Evolutionary conservation across 1,140 invertebrate genomes (phyloP), one percentile per base, ranked within the genome.

Genomic region (Cylas formicarius): DNA sequence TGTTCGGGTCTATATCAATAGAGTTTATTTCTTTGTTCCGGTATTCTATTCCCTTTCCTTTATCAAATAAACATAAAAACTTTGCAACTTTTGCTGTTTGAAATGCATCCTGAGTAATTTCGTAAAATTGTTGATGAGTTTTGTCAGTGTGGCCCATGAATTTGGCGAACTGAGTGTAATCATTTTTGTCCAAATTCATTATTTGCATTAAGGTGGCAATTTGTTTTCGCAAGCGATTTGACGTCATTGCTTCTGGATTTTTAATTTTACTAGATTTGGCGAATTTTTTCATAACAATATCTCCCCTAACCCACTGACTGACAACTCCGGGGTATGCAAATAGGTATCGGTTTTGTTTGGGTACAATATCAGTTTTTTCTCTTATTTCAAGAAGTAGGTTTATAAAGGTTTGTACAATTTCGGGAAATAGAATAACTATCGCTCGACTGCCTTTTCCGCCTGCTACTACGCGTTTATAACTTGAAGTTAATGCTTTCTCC

Each of bases 121-220:
- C 37, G 16, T 52, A 52, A 44, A 39, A 49, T 47, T 49, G 35
- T 2, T 32, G 10, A 38, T 55, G 50, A 6, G 53, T 55, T 38
- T 52, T 49, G 18, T 39, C 28, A 10, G 41, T 52, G 20, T 55
- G 50, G 3, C 52, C 52, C 49, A 52, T 55, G 26, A 55, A 55
- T 17, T 21, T n/a, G 1, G 44, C 23, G 34, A 55, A 47, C 28
- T 50, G 50, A 11, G 43, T 16, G 4, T 17, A 5, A 9, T 49
- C 50, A 3, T 49, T 39, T 27, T 44, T 49, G 16, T 3, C 19
- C 17, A 52, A 32, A 43, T 36, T 44, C 27, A 52, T 22, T 14
- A 52, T 40, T 44, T 52, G 50, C 36, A 47, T 41, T 9, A 48
- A 33, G 7, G 49, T 50, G 2, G 40, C 47, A 2, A 50, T 44